phyloP scores from a whole-genome alignment of 2,888 invertebrate genomes.

The Resseliella maxima region DNA sequence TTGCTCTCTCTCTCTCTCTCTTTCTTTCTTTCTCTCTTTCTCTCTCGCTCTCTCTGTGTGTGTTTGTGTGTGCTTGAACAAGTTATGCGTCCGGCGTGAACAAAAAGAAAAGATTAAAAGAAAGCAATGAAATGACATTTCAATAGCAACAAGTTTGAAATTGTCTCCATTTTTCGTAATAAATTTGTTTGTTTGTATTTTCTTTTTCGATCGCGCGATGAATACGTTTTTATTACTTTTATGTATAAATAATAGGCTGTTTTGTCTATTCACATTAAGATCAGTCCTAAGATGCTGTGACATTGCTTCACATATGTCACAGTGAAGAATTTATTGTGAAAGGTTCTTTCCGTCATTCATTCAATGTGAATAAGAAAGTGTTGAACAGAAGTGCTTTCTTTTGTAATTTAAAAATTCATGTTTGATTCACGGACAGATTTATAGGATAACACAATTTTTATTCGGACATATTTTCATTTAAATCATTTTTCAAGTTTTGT shows the following conservation, averaged over 20 bases:
- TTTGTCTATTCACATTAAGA: slow-evolving; percentile 7
- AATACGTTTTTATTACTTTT: slow-evolving; percentile 7
- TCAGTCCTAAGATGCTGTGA: neutral
- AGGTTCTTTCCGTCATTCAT: slow-evolving; percentile 23
- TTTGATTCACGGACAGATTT: neutral
- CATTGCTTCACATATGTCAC: slow-evolving; percentile 53
- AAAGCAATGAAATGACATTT: slow-evolving; percentile 45
- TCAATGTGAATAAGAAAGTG: slow-evolving; percentile 22
- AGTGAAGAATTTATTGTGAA: slow-evolving; percentile 48
- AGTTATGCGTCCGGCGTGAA: slow-evolving; percentile 37
- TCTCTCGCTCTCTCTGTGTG: neutral
- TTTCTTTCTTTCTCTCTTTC: neutral
- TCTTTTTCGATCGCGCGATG: slow-evolving; percentile 10
- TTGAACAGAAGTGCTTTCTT: slow-evolving; percentile 31
- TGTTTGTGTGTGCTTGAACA: neutral
- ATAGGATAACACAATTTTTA: slow-evolving; percentile 26
- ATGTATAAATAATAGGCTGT: slow-evolving; percentile 45
- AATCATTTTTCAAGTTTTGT: slow-evolving; percentile 30
- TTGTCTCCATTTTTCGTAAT: neutral
- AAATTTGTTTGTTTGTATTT: neutral
- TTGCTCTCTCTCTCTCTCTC: neutral
- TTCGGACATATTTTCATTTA: neutral
- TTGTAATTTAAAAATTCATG: neutral
- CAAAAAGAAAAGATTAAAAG: slow-evolving; percentile 21
- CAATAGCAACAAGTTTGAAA: slow-evolving; percentile 32